Conservation (phyloP, 2,888 invertebrate species). For the Pilophorus perplexus region DNA sequence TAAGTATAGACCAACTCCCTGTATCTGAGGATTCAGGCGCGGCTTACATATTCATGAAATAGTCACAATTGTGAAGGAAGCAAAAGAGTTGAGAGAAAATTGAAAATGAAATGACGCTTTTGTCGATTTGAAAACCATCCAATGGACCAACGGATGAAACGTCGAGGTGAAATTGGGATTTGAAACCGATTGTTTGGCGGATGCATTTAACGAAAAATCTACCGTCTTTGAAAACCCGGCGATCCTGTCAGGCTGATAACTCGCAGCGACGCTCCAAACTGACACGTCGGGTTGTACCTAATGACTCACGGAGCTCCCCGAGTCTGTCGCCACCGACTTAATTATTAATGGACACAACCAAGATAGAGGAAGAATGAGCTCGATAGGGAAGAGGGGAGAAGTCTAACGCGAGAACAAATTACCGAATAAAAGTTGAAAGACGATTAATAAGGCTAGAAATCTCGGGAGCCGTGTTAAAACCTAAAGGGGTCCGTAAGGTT, state of each 20-base stretch:
- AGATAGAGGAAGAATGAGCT: background rate
- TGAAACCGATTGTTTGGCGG: too few relatives aligned
- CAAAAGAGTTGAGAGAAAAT: too few relatives aligned
- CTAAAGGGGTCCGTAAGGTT: background rate
- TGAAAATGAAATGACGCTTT: too few relatives aligned
- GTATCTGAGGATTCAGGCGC: too few relatives aligned
- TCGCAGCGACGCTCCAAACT: conserved; percentile 7
- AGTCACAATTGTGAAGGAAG: too few relatives aligned
- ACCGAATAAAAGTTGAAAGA: conserved; percentile 26
- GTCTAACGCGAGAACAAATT: conserved; percentile 11
- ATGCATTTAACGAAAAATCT: too few relatives aligned
- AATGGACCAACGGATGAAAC: too few relatives aligned
- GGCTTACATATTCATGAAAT: too few relatives aligned
- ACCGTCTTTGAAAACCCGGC: too few relatives aligned
- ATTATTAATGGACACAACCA: conserved; percentile 25
- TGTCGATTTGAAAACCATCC: too few relatives aligned
- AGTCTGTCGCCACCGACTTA: conserved; percentile 25
- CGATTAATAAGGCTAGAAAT: conserved; percentile 19
- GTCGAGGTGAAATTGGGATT: too few relatives aligned
- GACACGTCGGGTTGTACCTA: conserved; percentile 16
- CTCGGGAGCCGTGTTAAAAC: background rate
- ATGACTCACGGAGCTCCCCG: conserved; percentile 1
- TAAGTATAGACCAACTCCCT: too few relatives aligned
- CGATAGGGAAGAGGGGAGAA: background rate
- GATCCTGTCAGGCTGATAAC: conserved; percentile 6